A percentile compares a stretch with the other conserved stretches of the same genome.
These are phyloP conservation scores for Eilema griseolum DNA, from an alignment of 2,888 invertebrate genomes.

Conservation along the genomic window DNA sequence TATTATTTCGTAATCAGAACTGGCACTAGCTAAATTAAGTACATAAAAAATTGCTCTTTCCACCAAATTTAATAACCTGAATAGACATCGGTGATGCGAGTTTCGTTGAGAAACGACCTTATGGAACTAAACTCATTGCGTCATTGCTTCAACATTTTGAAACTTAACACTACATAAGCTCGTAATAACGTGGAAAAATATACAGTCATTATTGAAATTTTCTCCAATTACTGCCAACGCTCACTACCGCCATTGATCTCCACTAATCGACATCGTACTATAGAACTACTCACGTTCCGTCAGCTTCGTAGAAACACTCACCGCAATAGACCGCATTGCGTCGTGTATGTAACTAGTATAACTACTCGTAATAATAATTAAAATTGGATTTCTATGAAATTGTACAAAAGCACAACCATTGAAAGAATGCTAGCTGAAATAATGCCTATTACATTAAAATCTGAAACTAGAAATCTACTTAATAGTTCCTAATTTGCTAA, in stretches of 20 bases:
- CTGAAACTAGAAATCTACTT: not conserved
- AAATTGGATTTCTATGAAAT: conserved; percentile 5
- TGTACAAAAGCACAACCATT: not conserved
- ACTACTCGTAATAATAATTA: conserved; percentile 26
- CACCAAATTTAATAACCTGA: not conserved
- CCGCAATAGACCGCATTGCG: conserved; percentile 46
- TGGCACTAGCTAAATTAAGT: not conserved
- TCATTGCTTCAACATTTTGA: not conserved
- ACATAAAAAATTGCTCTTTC: not conserved
- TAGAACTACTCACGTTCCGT: conserved; percentile 48
- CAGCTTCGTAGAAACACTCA: conserved; percentile 48
- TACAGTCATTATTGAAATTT: conserved; percentile 46
- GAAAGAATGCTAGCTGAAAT: not conserved
- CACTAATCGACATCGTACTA: conserved; percentile 42
- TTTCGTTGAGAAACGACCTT: not conserved
- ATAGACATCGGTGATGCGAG: not conserved
- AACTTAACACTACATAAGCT: conserved; percentile 27
- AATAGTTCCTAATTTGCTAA: not conserved
- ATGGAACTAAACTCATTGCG: too few species aligned
- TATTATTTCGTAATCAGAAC: not conserved
- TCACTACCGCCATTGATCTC: conserved; percentile 46
- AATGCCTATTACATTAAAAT: not conserved
- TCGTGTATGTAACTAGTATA: conserved; percentile 3
- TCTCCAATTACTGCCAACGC: conserved; percentile 47
- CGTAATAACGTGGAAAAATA: conserved; percentile 45